Percentiles rank a stretch among this genome's conserved stretches.
Evolutionary conservation across 2,113 vertebrate species (phyloP).

Genomic region (Leptodactylus fuscus): DNA sequence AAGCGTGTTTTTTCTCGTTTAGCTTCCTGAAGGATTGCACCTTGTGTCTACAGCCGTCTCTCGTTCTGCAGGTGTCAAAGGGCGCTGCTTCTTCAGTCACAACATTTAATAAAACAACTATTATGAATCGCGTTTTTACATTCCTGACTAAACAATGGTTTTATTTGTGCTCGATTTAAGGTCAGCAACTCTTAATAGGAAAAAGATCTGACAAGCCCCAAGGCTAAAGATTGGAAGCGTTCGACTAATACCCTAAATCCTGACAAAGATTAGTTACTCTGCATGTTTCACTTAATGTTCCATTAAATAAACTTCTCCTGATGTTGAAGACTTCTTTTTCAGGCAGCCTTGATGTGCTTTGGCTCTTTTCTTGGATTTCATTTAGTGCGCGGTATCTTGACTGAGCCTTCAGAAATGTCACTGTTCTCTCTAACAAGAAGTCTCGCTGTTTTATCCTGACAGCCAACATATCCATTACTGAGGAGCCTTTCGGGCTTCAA

Average conservation of each 20-base stretch:
- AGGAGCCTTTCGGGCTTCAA: background rate
- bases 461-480: conserved; percentile 2
- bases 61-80: conserved; percentile 24
- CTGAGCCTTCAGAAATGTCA: conserved; percentile 71
- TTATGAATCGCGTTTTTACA: conserved; percentile 44
- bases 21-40: background rate
- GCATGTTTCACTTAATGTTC: conserved; percentile 67
- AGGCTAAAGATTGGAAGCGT: conserved; percentile 62
- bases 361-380: conserved; percentile 66
- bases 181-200: conserved; percentile 46
- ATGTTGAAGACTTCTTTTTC: conserved; percentile 66
- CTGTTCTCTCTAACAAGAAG: conserved; percentile 46
- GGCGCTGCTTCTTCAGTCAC: conserved; percentile 42
- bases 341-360: conserved; percentile 71
- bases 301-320: conserved; percentile 69
- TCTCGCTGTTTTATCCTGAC: background rate
- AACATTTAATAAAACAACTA: conserved; percentile 55
- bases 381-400: conserved; percentile 64
- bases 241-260: conserved; percentile 62
- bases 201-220: conserved; percentile 54
- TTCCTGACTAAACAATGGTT: conserved; percentile 52
- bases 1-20: background rate
- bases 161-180: conserved; percentile 59
- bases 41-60: background rate
- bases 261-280: conserved; percentile 66